Percentiles rank a stretch among this genome's conserved stretches.
These are phyloP conservation scores for Hesperia comma DNA, from an alignment of 2,888 invertebrate species.

Conservation along the genomic window DNA sequence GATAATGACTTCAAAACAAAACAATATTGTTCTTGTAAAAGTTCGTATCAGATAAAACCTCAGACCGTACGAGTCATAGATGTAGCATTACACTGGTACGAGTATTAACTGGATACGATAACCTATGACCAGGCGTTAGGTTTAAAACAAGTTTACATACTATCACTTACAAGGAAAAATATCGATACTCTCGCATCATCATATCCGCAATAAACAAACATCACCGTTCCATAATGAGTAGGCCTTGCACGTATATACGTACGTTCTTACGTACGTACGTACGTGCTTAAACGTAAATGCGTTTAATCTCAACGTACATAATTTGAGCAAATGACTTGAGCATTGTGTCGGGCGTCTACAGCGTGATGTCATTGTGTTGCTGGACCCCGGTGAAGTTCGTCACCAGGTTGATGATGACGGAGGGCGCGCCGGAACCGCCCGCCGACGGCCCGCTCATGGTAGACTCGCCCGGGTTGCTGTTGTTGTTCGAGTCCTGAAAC, in stretches of 20 bases:
- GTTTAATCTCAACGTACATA: slow-evolving; percentile 43
- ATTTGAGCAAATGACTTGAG: slow-evolving; percentile 44
- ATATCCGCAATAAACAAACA: neutral
- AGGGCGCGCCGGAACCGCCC: slow-evolving; percentile 37
- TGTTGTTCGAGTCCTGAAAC: slow-evolving; percentile 57
- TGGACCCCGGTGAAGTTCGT: slow-evolving; percentile 49
- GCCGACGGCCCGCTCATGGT: slow-evolving; percentile 11
- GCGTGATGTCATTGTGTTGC: slow-evolving; percentile 47
- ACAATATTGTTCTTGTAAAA: neutral
- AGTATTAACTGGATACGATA: no score
- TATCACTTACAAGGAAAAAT: no score
- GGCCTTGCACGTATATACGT: neutral
- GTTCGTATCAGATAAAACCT: neutral
- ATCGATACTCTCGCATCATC: neutral
- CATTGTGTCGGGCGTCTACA: slow-evolving; percentile 29
- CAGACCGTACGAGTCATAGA: no score
- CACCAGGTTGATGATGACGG: slow-evolving; percentile 52
- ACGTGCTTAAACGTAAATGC: slow-evolving; percentile 38
- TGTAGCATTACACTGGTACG: no score
- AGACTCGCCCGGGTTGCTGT: slow-evolving; percentile 43
- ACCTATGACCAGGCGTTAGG: no score
- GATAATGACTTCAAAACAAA: neutral
- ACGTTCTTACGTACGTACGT: no score
- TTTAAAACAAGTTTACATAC: no score
- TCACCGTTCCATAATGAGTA: neutral